Base-by-base conservation (phyloP, 2,113 vertebrate genomes). In the Campylomormyrus tamandua region DNA sequence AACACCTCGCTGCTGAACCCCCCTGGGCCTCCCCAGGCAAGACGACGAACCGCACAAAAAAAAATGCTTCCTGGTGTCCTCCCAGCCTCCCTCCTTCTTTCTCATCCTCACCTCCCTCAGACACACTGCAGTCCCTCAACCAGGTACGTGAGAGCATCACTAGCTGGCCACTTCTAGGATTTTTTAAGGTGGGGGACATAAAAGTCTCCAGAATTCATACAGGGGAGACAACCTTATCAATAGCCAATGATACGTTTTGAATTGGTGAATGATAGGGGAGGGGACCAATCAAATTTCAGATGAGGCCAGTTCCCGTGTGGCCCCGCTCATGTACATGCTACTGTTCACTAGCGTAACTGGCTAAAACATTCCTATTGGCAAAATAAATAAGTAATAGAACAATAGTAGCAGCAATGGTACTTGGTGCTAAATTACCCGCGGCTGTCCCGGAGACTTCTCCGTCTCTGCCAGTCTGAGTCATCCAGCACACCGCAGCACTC, bases 1-100 rank as follows among this genome's bases (percentile, higher is more conserved):
- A 96, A 96, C 96, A 96, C 96, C 96, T 96, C 95, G 95, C 95
- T 94, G 93, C 93, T 92, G 92, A 94, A 94, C 95, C 95, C 96
- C 95, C 93, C 94, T 94, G 95, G 96, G 92, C 91, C 19, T 92
- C 92, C 93, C 93, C 92, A 90, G 94, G 93, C 94, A 93, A 94
- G 94, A 94, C 93, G 93, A 95, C 95, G 94, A 95, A 95, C 93
- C 92, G 94, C 95, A 80, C 31, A 70, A 74, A 74, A 77, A 74
- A 80, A 77, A 77, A 77, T 6, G 74, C 94, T 96, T 95, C 95
- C 95, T 94, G 93, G 93, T 90, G 87, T 91, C 87, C 92, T 92
- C 91, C 90, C 90, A 90, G 87, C 42, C 62, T 48, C 42, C 46
- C 80, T 24, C 48, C n/a, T 45, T 3, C 46, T 77, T 11, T 42